Conservation (phyloP, 2,888 invertebrate species). For the Halocaridina rubra region DNA sequence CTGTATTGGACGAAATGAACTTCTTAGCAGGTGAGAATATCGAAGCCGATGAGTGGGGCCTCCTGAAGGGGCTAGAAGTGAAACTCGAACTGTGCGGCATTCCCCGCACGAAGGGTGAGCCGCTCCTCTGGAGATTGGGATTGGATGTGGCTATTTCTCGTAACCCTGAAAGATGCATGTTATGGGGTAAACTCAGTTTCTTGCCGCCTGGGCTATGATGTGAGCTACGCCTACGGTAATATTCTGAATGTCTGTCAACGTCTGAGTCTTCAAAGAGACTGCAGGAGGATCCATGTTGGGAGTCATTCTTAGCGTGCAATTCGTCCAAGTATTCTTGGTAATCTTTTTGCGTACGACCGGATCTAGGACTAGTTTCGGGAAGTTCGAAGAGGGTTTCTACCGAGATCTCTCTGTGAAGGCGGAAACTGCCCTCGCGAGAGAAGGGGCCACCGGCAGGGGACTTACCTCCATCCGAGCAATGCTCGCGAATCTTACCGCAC, state of each 20-base stretch:
- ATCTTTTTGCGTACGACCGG: conserved; percentile 26
- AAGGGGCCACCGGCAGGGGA: conserved; percentile 35
- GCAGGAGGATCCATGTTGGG: conserved; percentile 52
- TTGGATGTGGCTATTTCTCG: conserved; percentile 40
- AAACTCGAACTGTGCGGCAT: conserved; percentile 57
- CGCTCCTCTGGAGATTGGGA: conserved; percentile 49
- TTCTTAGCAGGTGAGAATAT: conserved; percentile 54
- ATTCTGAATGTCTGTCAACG: neutral
- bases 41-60: conserved; percentile 47
- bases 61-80: conserved; percentile 55
- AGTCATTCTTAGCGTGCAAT: conserved; percentile 44
- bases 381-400: conserved; percentile 59
- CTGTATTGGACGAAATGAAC: conserved; percentile 14
- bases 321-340: conserved; percentile 54
- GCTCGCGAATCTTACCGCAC: conserved; percentile 59
- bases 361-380: conserved; percentile 31
- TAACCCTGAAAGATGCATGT: conserved; percentile 51
- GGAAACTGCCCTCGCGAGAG: conserved; percentile 62
- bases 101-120: conserved; percentile 42
- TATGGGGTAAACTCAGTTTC: conserved; percentile 58
- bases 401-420: conserved; percentile 61
- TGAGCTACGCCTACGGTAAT: neutral
- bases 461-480: conserved; percentile 34
- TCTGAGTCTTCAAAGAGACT: conserved; percentile 53
- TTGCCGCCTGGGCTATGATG: conserved; percentile 26